A percentile compares a stretch with the other conserved stretches of the same genome.
Conservation (phyloP, 2,797 vertebrate genomes). For the Argyrosomus regius region DNA sequence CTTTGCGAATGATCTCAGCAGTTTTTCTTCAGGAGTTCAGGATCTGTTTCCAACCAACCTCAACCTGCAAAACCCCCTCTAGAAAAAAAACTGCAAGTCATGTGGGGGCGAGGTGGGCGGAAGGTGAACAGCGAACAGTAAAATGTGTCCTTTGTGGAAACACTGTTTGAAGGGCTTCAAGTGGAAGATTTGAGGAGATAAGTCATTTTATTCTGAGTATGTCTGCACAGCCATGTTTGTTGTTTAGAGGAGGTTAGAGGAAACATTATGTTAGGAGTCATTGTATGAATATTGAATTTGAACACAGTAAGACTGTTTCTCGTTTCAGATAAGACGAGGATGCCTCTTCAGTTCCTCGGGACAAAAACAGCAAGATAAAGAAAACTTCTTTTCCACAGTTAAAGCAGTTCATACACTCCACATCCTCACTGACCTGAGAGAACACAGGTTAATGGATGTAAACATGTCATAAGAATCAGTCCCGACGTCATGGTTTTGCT, state of each 20-base stretch:
- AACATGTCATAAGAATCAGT: constrained; percentile 28
- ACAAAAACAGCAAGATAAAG: background rate
- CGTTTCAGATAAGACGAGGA: no score
- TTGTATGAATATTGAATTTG: background rate
- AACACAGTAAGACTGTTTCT: background rate
- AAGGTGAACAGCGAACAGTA: background rate
- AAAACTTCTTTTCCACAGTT: no score
- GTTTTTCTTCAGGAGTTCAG: background rate
- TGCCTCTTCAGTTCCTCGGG: background rate
- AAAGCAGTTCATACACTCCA: no score
- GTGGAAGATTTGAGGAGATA: background rate
- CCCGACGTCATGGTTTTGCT: constrained; percentile 50
- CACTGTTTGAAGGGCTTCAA: background rate
- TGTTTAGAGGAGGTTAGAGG: background rate
- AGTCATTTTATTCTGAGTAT: background rate
- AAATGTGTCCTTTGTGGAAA: background rate
- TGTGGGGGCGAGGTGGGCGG: background rate
- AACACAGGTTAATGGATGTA: background rate
- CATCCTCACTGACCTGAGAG: background rate
- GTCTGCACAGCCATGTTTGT: no score
- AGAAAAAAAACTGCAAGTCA: background rate
- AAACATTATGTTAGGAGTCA: background rate
- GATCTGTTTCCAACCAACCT: background rate
- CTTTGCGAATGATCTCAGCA: background rate
- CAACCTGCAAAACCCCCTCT: background rate